A percentile compares a stretch with the other conserved stretches of the same genome.
phyloP scores from a whole-genome alignment of 2,113 vertebrate species.

The Clarias magur region DNA sequence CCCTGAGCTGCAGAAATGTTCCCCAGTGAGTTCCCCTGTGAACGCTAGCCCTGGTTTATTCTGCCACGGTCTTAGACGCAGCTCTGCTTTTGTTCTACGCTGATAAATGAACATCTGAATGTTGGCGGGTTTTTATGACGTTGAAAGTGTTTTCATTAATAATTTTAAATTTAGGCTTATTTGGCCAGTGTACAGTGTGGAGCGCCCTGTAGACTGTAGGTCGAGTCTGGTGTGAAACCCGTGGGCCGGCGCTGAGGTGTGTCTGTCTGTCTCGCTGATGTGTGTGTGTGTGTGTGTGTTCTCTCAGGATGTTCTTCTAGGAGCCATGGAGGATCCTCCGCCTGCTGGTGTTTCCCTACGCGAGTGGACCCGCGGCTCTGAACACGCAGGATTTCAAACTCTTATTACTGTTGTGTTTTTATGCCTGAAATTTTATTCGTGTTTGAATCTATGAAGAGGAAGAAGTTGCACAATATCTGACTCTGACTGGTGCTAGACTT shows the following conservation, averaged over 20 bases:
- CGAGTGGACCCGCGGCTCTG: slow-evolving; percentile 35
- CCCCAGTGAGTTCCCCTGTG: too few species aligned
- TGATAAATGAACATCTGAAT: too few species aligned
- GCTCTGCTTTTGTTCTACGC: background rate
- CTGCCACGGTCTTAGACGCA: too few species aligned
- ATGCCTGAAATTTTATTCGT: slow-evolving; percentile 33
- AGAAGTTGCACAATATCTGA: slow-evolving; percentile 48
- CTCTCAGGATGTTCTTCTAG: slow-evolving; percentile 73
- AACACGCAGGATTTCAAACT: background rate
- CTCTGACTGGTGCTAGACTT: slow-evolving; percentile 58
- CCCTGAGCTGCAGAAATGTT: too few species aligned
- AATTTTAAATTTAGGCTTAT: too few species aligned
- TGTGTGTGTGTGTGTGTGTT: background rate
- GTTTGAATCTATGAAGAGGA: slow-evolving; percentile 36
- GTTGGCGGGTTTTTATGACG: too few species aligned
- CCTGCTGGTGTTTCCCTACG: slow-evolving; percentile 55
- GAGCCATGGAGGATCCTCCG: slow-evolving; percentile 34
- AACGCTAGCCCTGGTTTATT: too few species aligned
- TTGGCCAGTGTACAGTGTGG: too few species aligned
- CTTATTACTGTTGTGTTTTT: background rate
- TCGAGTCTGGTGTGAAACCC: too few species aligned
- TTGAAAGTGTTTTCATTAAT: too few species aligned
- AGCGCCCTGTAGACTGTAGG: too few species aligned
- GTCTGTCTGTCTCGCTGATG: background rate
- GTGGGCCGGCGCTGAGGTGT: too few species aligned